Evolutionary conservation across 2,113 vertebrate species (phyloP).

Genomic region (Ceyx cyanopectus): DNA sequence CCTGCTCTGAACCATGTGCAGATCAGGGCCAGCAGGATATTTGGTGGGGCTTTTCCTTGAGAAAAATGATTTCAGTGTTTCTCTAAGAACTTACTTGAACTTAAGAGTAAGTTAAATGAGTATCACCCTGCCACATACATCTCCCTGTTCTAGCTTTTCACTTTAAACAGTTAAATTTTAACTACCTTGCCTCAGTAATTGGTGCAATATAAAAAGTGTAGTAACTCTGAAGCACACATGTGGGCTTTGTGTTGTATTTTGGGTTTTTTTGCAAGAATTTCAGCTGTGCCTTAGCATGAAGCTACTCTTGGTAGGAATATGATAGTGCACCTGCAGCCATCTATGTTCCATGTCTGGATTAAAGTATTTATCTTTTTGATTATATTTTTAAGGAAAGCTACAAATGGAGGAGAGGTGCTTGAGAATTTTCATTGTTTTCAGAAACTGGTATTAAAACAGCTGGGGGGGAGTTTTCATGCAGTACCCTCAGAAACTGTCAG

Average conservation of each 20-base stretch:
- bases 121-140: neutral
- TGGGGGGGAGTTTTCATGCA: accelerated
- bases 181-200: too few species aligned
- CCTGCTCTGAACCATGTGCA: accelerated
- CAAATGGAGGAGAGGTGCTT: neutral
- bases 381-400: neutral
- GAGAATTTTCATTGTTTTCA: neutral
- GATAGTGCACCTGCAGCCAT: accelerated
- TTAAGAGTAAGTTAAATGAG: neutral
- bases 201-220: accelerated
- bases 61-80: too few species aligned
- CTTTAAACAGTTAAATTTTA: accelerated
- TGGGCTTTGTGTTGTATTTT: too few species aligned
- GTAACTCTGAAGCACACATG: too few species aligned
- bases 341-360: accelerated
- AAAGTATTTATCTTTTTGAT: neutral
- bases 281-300: neutral
- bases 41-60: accelerated
- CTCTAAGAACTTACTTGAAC: neutral
- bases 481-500: neutral
- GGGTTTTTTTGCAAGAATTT: too few species aligned
- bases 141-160: neutral
- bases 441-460: neutral
- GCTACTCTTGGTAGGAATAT: accelerated
- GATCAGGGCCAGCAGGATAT: accelerated